Base-by-base conservation (phyloP, 64 coral and sea anemone genomes). In the Porites lutea region DNA sequence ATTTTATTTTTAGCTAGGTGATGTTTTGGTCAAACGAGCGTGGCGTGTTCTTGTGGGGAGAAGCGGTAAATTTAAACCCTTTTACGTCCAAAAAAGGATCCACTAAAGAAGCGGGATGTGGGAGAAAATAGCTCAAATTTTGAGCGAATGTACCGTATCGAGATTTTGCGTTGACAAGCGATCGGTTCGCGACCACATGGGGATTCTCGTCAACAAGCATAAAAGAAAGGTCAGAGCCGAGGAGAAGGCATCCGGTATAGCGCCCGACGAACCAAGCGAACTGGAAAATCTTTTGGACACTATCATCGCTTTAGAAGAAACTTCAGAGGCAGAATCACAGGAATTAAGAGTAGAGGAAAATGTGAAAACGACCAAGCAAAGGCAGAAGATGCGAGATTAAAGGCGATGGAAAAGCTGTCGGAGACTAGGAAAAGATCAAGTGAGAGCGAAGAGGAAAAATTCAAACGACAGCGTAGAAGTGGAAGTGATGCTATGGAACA, bases 271-370 rank as follows among this genome's bases (percentile, higher is more conserved):
- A 70, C 66, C 68, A 22, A 55, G 65, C 49, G 84, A 86, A 86
- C 59, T 83, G 52, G 80, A 83, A 8, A 43, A 65, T 43, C 21
- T 65, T 58, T 62, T 83, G 16, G 82, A 86, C n/a, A 64, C 58
- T 15, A 86, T 86, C 5, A 86, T 86, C 10, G 82, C 82, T 86
- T 66, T 86, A 65, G 61, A 86, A 86, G 82, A 86, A 66, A 86
- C 63, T 66, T 3, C 82, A 69, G 66, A 69, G 13, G 82, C 59
- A 15, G 59, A 86, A 68, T 48, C 43, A 49, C 59, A 86, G 20
- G 82, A 86, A n/a, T 7, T 23, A 19, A 19, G 20, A 48, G 61
- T 9, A 68, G 82, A 20, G 82, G 69, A 66, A 86, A 86, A 68
- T 13, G 3, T 66, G 61, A 86, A 86, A 66, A 48, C 44, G 82